These are phyloP conservation scores for Xestobium rufovillosum DNA, from an alignment of 2,888 invertebrate genomes.

Conservation along the genomic window DNA sequence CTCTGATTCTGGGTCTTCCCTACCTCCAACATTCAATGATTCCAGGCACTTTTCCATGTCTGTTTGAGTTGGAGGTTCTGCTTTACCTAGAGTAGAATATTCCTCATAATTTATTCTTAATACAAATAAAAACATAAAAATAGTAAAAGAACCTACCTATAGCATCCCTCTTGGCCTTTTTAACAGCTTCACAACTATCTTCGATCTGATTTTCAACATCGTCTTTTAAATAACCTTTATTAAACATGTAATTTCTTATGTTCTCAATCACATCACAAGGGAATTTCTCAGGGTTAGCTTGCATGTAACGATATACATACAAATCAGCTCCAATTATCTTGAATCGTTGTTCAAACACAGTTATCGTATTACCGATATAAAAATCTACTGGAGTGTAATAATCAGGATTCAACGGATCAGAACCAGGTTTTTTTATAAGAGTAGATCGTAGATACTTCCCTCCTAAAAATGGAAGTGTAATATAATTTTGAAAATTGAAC, in stretches of 20 bases:
- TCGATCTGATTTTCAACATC: slow-evolving; percentile 45
- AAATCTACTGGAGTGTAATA: slow-evolving; percentile 76
- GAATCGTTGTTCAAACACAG: slow-evolving; percentile 59
- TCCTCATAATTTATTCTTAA: too few relatives aligned
- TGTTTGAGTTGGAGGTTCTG: slow-evolving; percentile 26
- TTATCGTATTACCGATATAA: slow-evolving; percentile 65
- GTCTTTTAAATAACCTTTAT: slow-evolving; percentile 55
- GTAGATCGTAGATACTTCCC: slow-evolving; percentile 67
- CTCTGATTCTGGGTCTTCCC: slow-evolving; percentile 27
- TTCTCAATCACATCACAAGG: slow-evolving; percentile 58
- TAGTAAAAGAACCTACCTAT: too few relatives aligned
- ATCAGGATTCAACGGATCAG: slow-evolving; percentile 60
- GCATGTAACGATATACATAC: slow-evolving; percentile 68
- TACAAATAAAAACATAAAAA: too few relatives aligned
- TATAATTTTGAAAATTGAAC: not conserved
- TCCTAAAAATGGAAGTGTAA: slow-evolving; percentile 39
- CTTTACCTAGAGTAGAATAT: slow-evolving; percentile 19
- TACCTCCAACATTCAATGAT: slow-evolving; percentile 25
- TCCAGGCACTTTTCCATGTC: slow-evolving; percentile 38
- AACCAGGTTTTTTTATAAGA: slow-evolving; percentile 60
- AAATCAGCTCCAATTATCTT: slow-evolving; percentile 27
- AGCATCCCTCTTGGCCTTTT: slow-evolving; percentile 30
- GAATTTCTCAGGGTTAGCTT: slow-evolving; percentile 65
- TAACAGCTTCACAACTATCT: slow-evolving; percentile 33
- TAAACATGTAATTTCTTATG: slow-evolving; percentile 59